Evolutionary conservation across 2,888 invertebrate genomes (phyloP).

Genomic region (Serripes groenlandicus): DNA sequence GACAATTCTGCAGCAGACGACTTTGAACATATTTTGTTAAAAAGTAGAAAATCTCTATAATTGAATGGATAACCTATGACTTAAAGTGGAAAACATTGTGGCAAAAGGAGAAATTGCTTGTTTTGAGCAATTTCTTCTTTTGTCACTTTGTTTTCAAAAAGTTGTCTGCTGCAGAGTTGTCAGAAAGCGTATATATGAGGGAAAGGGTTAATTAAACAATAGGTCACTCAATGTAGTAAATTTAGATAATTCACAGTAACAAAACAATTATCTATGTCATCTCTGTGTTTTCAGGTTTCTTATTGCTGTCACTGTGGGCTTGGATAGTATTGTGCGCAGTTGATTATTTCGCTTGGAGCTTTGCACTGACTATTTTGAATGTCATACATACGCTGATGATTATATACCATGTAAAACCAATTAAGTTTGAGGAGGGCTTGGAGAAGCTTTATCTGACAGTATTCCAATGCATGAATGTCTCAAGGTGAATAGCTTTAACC

Average conservation of each 20-base stretch:
- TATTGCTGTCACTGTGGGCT: constrained; percentile 95
- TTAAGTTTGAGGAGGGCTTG: constrained; percentile 93
- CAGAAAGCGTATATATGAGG: no score
- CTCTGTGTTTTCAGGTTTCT: constrained; percentile 89
- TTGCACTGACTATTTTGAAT: constrained; percentile 93
- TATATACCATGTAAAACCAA: constrained; percentile 93
- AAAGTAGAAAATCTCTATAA: no score
- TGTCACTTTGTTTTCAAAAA: neutral
- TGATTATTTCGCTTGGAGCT: constrained; percentile 95
- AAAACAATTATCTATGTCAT: no score
- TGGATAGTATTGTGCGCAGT: constrained; percentile 96
- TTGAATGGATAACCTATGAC: neutral
- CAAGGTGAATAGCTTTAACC: constrained; percentile 78
- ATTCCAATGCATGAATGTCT: constrained; percentile 93
- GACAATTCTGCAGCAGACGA: no score
- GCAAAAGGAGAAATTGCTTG: neutral
- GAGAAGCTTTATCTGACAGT: constrained; percentile 93
- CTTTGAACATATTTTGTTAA: no score
- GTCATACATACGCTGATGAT: constrained; percentile 93
- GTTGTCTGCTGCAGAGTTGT: no score
- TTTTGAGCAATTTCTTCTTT: neutral
- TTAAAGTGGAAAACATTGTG: neutral
- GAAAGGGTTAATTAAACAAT: neutral
- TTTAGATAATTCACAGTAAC: no score
- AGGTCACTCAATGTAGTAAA: no score